phyloP scores from a whole-genome alignment of 2,113 vertebrate genomes.

The Mormyrus iriodes region DNA sequence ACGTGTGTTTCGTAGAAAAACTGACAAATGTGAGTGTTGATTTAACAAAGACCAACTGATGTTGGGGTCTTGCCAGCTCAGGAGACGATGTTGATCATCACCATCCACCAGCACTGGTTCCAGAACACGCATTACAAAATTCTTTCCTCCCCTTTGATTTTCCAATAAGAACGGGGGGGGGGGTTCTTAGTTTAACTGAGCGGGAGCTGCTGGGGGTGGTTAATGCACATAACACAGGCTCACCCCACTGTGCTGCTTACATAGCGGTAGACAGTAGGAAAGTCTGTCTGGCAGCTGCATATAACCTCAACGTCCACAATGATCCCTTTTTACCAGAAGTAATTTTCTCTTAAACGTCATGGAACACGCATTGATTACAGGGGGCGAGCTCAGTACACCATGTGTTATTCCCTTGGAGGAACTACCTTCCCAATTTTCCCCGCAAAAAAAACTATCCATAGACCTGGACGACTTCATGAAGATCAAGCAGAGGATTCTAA shows the following conservation, averaged over 20 bases:
- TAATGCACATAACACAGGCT: neutral
- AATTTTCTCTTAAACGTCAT: neutral
- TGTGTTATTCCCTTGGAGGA: neutral
- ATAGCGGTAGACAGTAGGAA: neutral
- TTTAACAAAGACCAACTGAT: neutral
- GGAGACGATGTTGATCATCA: neutral
- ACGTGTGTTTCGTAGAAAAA: neutral
- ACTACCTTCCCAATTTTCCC: neutral
- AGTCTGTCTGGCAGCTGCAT: neutral
- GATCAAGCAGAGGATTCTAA: neutral
- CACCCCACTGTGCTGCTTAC: neutral
- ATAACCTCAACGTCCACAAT: neutral
- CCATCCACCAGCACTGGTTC: neutral
- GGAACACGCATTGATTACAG: neutral
- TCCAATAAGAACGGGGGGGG: neutral
- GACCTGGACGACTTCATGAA: neutral
- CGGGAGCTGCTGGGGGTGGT: neutral
- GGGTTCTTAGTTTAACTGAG: neutral
- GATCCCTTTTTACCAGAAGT: slow-evolving; percentile 2
- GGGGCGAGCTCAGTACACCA: neutral
- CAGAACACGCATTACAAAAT: neutral
- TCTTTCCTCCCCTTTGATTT: neutral
- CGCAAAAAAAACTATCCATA: neutral
- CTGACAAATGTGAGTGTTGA: neutral
- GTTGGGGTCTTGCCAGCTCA: neutral